Conservation (phyloP, 2,888 invertebrate species). For the Saturnia japonica region DNA sequence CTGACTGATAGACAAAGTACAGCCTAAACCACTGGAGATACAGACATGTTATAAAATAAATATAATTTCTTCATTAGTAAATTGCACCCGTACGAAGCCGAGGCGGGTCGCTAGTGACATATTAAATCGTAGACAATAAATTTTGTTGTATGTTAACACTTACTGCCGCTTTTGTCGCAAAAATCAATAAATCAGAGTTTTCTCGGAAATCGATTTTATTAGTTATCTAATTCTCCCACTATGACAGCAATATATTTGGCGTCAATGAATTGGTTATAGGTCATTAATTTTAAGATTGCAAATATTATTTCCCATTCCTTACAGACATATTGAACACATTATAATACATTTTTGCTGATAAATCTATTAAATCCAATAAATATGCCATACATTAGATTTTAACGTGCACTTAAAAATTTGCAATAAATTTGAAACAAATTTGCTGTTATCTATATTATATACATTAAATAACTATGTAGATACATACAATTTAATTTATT, state of each 20-base stretch:
- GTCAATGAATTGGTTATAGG: background rate
- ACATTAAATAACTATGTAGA: constrained; percentile 33
- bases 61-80: no score
- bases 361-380: constrained; percentile 54
- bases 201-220: no score
- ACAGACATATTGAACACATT: constrained; percentile 72
- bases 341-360: constrained; percentile 54
- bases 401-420: constrained; percentile 62
- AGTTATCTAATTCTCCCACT: no score
- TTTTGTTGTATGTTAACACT: no score
- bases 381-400: constrained; percentile 32
- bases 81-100: no score
- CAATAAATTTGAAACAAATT: constrained; percentile 40
- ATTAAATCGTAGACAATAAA: no score
- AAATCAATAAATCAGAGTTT: no score
- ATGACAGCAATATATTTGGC: background rate
- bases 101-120: no score
- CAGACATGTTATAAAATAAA: no score
- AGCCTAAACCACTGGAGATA: no score
- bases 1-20: no score
- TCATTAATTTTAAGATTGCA: constrained; percentile 10
- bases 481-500: constrained; percentile 57
- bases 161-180: no score
- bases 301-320: constrained; percentile 13
- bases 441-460: background rate